These are phyloP conservation scores for Blastomussa wellsi DNA, from an alignment of 92 coral and sea anemone genomes.

Conservation along the genomic window DNA sequence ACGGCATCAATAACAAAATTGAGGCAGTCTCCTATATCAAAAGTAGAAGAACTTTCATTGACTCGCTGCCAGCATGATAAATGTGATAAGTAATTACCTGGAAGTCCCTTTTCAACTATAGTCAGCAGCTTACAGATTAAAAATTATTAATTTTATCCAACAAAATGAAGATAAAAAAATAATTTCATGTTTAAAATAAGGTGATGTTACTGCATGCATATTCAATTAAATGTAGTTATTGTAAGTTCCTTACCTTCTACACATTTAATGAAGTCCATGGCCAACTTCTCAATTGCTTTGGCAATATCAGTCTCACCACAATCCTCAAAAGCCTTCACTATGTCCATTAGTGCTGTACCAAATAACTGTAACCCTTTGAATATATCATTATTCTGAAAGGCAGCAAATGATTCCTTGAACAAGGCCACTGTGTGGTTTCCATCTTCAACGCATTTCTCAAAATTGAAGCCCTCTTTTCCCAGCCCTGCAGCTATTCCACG, in stretches of 20 bases:
- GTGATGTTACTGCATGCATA: not conserved
- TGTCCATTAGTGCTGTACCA: slow-evolving; percentile 73
- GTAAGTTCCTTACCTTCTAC: slow-evolving; percentile 51
- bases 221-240: not conserved
- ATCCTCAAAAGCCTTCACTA: slow-evolving; percentile 72
- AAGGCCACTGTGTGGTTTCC: slow-evolving; percentile 77
- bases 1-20: slow-evolving; percentile 72
- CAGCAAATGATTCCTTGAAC: slow-evolving; percentile 76
- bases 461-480: slow-evolving; percentile 69
- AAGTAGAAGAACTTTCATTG: not conserved
- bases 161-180: too few relatives aligned
- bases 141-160: too few relatives aligned
- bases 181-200: too few relatives aligned
- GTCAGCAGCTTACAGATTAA: not conserved
- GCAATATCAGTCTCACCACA: slow-evolving; percentile 80
- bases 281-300: slow-evolving; percentile 77
- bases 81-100: not conserved
- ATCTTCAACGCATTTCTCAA: slow-evolving; percentile 87
- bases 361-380: slow-evolving; percentile 70
- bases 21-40: slow-evolving; percentile 59
- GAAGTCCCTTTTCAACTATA: not conserved
- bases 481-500: slow-evolving; percentile 79
- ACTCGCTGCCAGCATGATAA: not conserved
- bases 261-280: slow-evolving; percentile 72
- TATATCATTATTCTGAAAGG: slow-evolving; percentile 68